phyloP scores from a whole-genome alignment of 2,113 vertebrate genomes.

The Oceanites oceanicus region DNA sequence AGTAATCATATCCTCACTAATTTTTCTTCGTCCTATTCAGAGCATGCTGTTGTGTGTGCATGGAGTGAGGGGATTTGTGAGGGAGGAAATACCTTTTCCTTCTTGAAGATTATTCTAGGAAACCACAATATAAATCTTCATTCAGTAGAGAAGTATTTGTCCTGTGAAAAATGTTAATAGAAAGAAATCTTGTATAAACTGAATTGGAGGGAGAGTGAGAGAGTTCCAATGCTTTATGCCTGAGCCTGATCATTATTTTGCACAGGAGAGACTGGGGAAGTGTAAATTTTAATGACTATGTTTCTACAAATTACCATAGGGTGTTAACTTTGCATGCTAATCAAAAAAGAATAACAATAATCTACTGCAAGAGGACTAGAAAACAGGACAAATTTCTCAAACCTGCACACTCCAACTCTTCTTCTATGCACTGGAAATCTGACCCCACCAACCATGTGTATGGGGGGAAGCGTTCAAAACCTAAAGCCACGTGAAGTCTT shows the following conservation, averaged over 20 bases:
- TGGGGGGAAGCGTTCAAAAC: background rate
- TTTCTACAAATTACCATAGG: background rate
- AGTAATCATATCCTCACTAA: slow-evolving; percentile 58
- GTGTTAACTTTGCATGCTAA: background rate
- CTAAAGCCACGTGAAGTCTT: background rate
- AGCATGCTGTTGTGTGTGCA: background rate
- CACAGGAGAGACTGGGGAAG: background rate
- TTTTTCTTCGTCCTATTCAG: slow-evolving; percentile 51
- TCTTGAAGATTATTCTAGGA: slow-evolving; percentile 53
- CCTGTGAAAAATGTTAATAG: background rate
- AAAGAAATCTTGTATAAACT: background rate
- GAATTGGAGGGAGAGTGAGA: background rate
- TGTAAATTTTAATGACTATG: background rate
- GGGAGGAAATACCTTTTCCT: slow-evolving; percentile 54
- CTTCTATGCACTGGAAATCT: background rate
- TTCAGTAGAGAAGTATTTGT: background rate
- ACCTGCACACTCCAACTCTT: background rate
- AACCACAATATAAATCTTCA: slow-evolving; percentile 26
- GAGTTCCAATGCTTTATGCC: background rate
- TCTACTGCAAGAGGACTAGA: background rate
- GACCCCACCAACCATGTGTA: background rate
- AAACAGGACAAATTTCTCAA: background rate
- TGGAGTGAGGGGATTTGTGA: slow-evolving; percentile 27
- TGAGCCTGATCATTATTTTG: background rate
- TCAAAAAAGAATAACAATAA: background rate